Base-by-base conservation (phyloP, 2,113 vertebrate genomes). In the Calyptommatus sinebrachiatus region DNA sequence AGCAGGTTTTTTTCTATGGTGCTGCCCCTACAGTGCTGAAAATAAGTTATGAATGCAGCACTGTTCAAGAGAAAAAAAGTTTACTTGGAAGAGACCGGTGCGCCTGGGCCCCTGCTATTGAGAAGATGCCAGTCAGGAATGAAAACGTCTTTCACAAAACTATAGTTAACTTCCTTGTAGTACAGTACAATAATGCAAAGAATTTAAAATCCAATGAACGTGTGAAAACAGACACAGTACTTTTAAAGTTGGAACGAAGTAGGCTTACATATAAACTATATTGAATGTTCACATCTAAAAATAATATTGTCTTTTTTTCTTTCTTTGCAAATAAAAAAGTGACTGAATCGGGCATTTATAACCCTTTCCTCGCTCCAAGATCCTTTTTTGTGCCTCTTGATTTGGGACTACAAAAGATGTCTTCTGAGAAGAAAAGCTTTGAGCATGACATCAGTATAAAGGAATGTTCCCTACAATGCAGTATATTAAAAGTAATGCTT, bases 111-210 rank as follows among this genome's bases (percentile, higher is more conserved):
- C 92, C 93, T 91, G 92, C 94, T 94, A 94, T 95, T 94, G 94
- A 95, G 94, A 90, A 93, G 90, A 94, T 95, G 94, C 94, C 94
- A 95, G 94, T 95, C 94, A 95, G 94, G 94, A 91, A 95, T 95
- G 94, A 95, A 95, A 95, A 95, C 90, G 91, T 93, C 95, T 96
- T 95, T 96, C 95, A 95, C 93, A 92, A 93, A 93, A 92, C 93
- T 92, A 93, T 92, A 92, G 93, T 77, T 67, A 92, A 93, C 91
- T 93, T 95, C 91, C 91, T 92, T 83, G 90, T 89, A 92, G 92
- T 91, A 93, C 93, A 95, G 92, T 93, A 91, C 89, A 91, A 94
- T 92, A 94, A 92, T 88, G 86, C 87, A 81, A 91, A 87, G 91
- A 91, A 90, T 90, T 89, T 90, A 93, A 92, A 84, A 91, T 86